Evolutionary conservation across 2,888 invertebrate species (phyloP), one percentile per base, ranked within the genome.

Genomic region (Hecatera dysodea): DNA sequence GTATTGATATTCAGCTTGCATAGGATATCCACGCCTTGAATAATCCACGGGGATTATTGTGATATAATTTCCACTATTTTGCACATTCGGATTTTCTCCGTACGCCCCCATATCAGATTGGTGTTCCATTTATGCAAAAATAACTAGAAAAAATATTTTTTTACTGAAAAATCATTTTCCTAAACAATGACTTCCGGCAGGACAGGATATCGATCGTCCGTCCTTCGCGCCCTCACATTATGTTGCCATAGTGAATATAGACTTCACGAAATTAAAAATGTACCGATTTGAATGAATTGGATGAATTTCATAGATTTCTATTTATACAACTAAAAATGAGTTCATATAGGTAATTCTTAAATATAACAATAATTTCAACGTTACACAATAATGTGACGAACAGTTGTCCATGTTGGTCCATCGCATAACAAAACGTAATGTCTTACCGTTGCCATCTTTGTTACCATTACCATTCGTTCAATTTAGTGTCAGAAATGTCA

Each of bases 21-120:
- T 95, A 52, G 96, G 95, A 89, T 96, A 96, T 77, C 96, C 96
- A 80, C 96, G 92, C 68, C 96, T 91, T 27, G 96, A 95, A 90
- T 96, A 97, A 80, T 97, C 97, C 48, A 96, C 96, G 2, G 97
- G 97, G 76, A 97, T 96, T 48, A 97, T 96, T 27, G 96, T 97
- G 52, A 97, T 96, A 85, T 96, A 96, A 89, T 96, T 96, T 73
- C 96, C 95, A 87, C 93, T 95, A 77, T 95, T 95, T 85, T 95
- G 95, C 42, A 94, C 95, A 82, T 93, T 96, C 2, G 94, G 92
- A 87, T 91, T 95, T 84, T 96, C 96, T 68, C 95, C 95, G 82
- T 95, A 96, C 57, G 93, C 94, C 69, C 95, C 95, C 95, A 96
- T 96, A 63, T 95, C 94, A 50, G 94, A 90, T 86, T 94, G 93